A percentile compares a stretch with the other conserved stretches of the same genome.
These are phyloP conservation scores for Paramormyrops hopkinsi DNA, from an alignment of 2,797 vertebrate genomes.

Conservation along the genomic window DNA sequence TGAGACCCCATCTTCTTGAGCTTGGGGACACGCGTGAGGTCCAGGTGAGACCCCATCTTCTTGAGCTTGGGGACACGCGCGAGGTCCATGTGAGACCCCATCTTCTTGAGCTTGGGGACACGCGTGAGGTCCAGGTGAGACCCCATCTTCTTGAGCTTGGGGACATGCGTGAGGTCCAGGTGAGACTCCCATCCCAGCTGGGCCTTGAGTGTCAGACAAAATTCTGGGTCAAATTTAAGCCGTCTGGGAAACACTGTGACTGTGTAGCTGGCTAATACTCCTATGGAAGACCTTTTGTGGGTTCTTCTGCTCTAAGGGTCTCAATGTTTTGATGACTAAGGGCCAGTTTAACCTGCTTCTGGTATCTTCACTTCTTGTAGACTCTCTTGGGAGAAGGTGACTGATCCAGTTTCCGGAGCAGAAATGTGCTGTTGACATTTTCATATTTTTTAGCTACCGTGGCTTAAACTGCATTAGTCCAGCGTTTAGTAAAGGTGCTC, in stretches of 20 bases:
- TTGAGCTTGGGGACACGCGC: too few species aligned
- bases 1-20: too few species aligned
- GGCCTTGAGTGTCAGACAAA: background rate
- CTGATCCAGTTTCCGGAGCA: background rate
- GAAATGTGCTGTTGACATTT: background rate
- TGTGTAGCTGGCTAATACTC: background rate
- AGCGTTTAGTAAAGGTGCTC: background rate
- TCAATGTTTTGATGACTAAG: background rate
- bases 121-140: slow-evolving; percentile 67
- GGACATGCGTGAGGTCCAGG: slow-evolving; percentile 61
- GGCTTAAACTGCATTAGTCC: background rate
- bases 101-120: too few species aligned
- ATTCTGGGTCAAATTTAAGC: background rate
- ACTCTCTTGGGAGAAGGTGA: background rate
- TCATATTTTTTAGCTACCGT: background rate
- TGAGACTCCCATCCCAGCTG: slow-evolving; percentile 34
- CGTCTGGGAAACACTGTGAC: background rate
- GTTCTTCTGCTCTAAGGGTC: background rate
- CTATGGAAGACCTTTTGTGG: background rate
- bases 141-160: background rate
- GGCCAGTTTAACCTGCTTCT: background rate
- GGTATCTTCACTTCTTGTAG: background rate
- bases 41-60: background rate
- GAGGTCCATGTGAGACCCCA: slow-evolving; percentile 68
- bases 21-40: slow-evolving; percentile 51